Conservation (phyloP, 1,140 invertebrate genomes). For the Danaus melanippus region DNA sequence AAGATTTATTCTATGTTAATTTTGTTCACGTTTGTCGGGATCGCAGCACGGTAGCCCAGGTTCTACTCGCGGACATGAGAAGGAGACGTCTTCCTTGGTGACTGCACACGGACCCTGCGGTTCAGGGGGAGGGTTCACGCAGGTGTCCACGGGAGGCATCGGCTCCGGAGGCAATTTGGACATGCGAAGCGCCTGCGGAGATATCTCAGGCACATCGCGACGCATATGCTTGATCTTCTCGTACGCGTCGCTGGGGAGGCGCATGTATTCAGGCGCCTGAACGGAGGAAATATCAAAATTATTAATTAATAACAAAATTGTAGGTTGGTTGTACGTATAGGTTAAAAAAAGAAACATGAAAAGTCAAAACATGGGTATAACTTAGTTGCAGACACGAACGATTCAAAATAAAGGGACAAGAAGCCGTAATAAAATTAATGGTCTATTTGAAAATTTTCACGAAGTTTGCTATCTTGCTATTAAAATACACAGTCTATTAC, state of each 20-base stretch:
- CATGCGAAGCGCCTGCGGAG: conserved; percentile 41
- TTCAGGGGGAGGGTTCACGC: conserved; percentile 29
- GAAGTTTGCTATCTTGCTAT: too few species aligned
- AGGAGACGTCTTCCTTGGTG: conserved; percentile 53
- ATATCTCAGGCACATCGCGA: conserved; percentile 45
- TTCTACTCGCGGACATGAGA: conserved; percentile 44
- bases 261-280: conserved; percentile 56
- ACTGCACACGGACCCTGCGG: conserved; percentile 29
- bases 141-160: conserved; percentile 26
- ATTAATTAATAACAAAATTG: not conserved
- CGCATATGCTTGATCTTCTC: conserved; percentile 45
- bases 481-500: too few species aligned
- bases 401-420: too few species aligned
- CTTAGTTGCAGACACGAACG: too few species aligned
- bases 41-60: conserved; percentile 41
- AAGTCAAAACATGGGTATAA: too few species aligned
- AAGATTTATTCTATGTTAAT: not conserved
- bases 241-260: conserved; percentile 40
- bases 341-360: too few species aligned
- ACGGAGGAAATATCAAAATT: conserved; percentile 1
- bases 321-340: too few species aligned
- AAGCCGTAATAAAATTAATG: too few species aligned
- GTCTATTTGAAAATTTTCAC: too few species aligned
- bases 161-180: conserved; percentile 28
- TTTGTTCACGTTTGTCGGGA: conserved; percentile 22